Percentiles rank a stretch among this genome's conserved stretches.
These are phyloP conservation scores for Nibea coibor DNA, from an alignment of 2,113 vertebrate species.

Conservation along the genomic window DNA sequence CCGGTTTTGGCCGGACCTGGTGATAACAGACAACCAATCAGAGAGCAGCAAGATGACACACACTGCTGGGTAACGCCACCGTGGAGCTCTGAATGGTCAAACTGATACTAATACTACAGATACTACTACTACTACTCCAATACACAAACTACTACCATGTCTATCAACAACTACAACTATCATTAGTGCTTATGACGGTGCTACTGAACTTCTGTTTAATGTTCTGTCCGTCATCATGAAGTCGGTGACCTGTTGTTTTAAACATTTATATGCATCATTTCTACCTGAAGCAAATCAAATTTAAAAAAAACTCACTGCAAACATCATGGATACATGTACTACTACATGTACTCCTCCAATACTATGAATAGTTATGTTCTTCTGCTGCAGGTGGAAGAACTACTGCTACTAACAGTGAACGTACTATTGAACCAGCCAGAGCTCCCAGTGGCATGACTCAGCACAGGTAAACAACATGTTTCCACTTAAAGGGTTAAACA, in stretches of 20 bases:
- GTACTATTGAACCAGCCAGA: background rate
- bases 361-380: background rate
- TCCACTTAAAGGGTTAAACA: slow-evolving; percentile 63
- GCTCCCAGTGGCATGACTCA: slow-evolving; percentile 69
- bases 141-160: background rate
- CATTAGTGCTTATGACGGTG: too few relatives aligned
- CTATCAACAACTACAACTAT: too few relatives aligned
- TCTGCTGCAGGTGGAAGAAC: background rate
- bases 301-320: background rate
- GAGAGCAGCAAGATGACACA: background rate
- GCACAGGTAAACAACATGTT: slow-evolving; percentile 19
- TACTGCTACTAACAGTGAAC: background rate
- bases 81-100: slow-evolving; percentile 37
- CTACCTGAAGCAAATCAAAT: background rate
- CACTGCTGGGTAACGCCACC: slow-evolving; percentile 57
- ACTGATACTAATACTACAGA: background rate
- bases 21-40: slow-evolving; percentile 50
- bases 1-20: slow-evolving; percentile 94
- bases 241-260: too few relatives aligned
- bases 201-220: too few relatives aligned
- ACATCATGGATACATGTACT: background rate
- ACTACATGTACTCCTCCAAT: background rate
- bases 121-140: background rate
- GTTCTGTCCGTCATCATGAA: too few relatives aligned
- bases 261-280: background rate